phyloP scores from a whole-genome alignment of 2,888 invertebrate species.

The Latrodectus elegans region DNA sequence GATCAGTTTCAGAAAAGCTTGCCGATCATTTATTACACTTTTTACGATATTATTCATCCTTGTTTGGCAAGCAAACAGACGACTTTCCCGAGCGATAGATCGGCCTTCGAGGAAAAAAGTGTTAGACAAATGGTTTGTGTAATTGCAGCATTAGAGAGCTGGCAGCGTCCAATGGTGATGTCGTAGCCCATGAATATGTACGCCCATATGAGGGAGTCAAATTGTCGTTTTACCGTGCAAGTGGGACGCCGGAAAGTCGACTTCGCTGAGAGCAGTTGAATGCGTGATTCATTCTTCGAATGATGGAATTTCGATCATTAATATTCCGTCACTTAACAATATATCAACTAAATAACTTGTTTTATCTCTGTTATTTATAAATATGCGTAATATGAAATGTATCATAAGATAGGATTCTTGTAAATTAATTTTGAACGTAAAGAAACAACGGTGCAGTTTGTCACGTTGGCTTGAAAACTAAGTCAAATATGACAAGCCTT shows the following conservation, averaged over 20 bases:
- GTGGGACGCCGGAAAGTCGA: conserved; percentile 37
- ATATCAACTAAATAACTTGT: background rate
- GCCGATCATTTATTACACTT: too few relatives aligned
- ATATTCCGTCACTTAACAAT: background rate
- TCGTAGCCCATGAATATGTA: conserved; percentile 22
- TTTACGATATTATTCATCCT: too few relatives aligned
- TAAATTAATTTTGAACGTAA: too few relatives aligned
- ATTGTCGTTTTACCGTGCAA: conserved; percentile 51
- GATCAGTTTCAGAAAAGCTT: too few relatives aligned
- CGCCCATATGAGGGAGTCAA: conserved; percentile 49
- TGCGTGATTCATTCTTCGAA: conserved; percentile 22
- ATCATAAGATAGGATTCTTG: too few relatives aligned
- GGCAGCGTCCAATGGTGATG: conserved; percentile 63
- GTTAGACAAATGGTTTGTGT: conserved; percentile 61
- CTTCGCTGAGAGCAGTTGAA: conserved; percentile 26
- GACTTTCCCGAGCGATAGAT: background rate
- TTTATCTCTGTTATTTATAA: background rate
- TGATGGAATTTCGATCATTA: background rate
- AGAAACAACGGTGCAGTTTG: too few relatives aligned
- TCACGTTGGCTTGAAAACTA: too few relatives aligned
- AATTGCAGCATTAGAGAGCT: conserved; percentile 44
- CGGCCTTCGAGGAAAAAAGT: conserved; percentile 52
- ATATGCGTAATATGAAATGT: background rate
- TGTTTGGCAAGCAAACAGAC: too few relatives aligned
- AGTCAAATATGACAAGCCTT: too few relatives aligned